Evolutionary conservation across 2,888 invertebrate species (phyloP).

Genomic region (Athetis lepigone): DNA sequence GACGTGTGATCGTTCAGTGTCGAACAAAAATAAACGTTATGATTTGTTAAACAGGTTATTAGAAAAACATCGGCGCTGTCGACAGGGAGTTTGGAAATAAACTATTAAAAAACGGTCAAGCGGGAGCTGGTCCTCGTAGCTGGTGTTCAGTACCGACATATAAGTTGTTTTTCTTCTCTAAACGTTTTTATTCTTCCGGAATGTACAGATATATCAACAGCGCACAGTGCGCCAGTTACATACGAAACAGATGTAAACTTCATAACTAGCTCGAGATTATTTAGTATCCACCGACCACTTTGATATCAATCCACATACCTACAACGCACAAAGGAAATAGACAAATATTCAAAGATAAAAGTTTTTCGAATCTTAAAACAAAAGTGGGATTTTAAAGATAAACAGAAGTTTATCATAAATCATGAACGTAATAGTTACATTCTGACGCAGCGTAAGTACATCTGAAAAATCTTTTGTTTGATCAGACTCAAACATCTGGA

Average conservation of each 20-base stretch:
- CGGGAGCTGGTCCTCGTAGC: slow-evolving; percentile 51
- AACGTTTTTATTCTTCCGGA: slow-evolving; percentile 49
- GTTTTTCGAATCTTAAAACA: slow-evolving; percentile 74
- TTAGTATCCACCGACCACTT: slow-evolving; percentile 54
- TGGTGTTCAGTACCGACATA: slow-evolving; percentile 37
- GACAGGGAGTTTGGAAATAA: slow-evolving; percentile 80
- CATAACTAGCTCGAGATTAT: slow-evolving; percentile 59
- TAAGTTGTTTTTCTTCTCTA: slow-evolving; percentile 45
- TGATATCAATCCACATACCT: slow-evolving; percentile 59
- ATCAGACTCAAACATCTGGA: slow-evolving; percentile 89
- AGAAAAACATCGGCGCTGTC: slow-evolving; percentile 85
- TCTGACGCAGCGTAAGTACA: slow-evolving; percentile 82
- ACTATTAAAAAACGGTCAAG: slow-evolving; percentile 75
- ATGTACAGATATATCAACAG: slow-evolving; percentile 39
- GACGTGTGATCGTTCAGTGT: slow-evolving; percentile 87
- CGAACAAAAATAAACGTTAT: slow-evolving; percentile 88
- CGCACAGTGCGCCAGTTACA: slow-evolving; percentile 40
- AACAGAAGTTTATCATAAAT: slow-evolving; percentile 85
- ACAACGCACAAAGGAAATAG: slow-evolving; percentile 62
- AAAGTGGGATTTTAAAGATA: slow-evolving; percentile 81
- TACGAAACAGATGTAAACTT: slow-evolving; percentile 60
- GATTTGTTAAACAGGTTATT: slow-evolving; percentile 88
- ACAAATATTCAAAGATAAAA: slow-evolving; percentile 67
- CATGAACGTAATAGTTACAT: slow-evolving; percentile 84
- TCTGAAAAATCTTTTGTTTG: slow-evolving; percentile 90